Evolutionary conservation across 1,140 invertebrate species (phyloP), one percentile per base, ranked within the genome.

Genomic region (Anastrepha ludens): DNA sequence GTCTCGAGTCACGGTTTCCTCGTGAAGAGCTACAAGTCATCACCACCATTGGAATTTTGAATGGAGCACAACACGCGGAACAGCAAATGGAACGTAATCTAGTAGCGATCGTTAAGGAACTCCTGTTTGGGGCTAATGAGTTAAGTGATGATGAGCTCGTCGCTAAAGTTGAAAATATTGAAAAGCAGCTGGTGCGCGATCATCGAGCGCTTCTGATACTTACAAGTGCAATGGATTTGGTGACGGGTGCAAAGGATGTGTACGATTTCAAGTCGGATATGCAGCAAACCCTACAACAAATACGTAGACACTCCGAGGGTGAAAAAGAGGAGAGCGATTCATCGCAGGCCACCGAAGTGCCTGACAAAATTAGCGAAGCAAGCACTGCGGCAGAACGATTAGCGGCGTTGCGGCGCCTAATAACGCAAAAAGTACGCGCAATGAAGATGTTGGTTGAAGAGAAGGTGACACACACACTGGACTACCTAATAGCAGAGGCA

Each of bases 71-170:
- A 0, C 87, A 91, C 64, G 90, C 90, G 0, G 91, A 93, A 87
- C 74, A 91, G 64, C 88, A 89, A 11, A 92, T 93, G 91, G 90
- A 92, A 29, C 86, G 91, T 86, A 86, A 93, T 44, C 67, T 93
- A 74, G 90, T 91, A 65, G 86, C 62, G 2, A 87, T 87, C 8
- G 85, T 93, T 7, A 88, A 87, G 47, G 91, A 92, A 58, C 62
- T 93, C 2, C 67, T 93, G 0, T 44, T 85, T n/a, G 88, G 90
- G 44, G 88, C 89, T 1, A 39, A 67, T 67, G 86, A 87, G 3
- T n/a, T 87, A 1, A 87, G 89, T 29, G 88, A 91, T 39, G 67
- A 86, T 7, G 59, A 50, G 0, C 58, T 81, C 3, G 86, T 91
- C 7, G 86, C 88, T 7, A 90, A 91, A 78, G 90, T 91, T 20